phyloP scores from a whole-genome alignment of 2,888 invertebrate species.

The Drosophila nr. medialis region DNA sequence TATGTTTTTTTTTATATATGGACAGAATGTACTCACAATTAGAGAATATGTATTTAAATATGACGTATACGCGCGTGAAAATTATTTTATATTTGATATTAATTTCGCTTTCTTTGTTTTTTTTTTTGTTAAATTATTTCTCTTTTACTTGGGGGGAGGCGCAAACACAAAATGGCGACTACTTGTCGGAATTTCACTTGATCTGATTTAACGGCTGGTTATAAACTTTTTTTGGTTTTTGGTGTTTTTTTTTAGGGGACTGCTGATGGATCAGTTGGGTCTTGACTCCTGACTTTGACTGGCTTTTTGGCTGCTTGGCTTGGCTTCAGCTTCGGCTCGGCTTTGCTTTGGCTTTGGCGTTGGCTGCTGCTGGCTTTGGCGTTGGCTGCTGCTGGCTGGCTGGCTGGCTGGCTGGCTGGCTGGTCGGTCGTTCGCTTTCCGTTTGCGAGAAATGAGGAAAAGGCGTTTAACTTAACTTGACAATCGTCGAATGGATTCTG shows the following conservation, averaged over 20 bases:
- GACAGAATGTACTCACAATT: slow-evolving; percentile 54
- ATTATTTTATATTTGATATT: slow-evolving; percentile 16
- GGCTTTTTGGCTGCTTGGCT: slow-evolving; percentile 28
- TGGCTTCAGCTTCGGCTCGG: slow-evolving; percentile 26
- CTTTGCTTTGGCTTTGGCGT: slow-evolving; percentile 27
- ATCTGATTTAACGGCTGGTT: slow-evolving; percentile 2
- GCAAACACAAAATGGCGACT: slow-evolving; percentile 63
- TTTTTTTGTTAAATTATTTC: slow-evolving; percentile 10
- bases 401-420: slow-evolving; percentile 29
- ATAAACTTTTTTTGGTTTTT: background rate
- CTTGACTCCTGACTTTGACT: slow-evolving; percentile 12
- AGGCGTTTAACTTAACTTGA: slow-evolving; percentile 80
- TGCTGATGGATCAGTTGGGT: slow-evolving; percentile 21
- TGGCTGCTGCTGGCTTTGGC: slow-evolving; percentile 28
- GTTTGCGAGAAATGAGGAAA: slow-evolving; percentile 70
- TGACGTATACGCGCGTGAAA: slow-evolving; percentile 56
- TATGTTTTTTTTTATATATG: slow-evolving; percentile 12
- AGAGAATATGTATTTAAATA: slow-evolving; percentile 30
- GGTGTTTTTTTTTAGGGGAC: slow-evolving; percentile 7
- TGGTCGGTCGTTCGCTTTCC: slow-evolving; percentile 47
- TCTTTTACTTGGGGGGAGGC: slow-evolving; percentile 14
- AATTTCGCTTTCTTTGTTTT: background rate
- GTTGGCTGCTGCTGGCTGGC: slow-evolving; percentile 35
- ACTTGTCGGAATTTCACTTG: slow-evolving; percentile 39
- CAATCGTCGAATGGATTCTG: slow-evolving; percentile 83